Conservation (phyloP, 2,888 invertebrate genomes). For the Merodon equestris region DNA sequence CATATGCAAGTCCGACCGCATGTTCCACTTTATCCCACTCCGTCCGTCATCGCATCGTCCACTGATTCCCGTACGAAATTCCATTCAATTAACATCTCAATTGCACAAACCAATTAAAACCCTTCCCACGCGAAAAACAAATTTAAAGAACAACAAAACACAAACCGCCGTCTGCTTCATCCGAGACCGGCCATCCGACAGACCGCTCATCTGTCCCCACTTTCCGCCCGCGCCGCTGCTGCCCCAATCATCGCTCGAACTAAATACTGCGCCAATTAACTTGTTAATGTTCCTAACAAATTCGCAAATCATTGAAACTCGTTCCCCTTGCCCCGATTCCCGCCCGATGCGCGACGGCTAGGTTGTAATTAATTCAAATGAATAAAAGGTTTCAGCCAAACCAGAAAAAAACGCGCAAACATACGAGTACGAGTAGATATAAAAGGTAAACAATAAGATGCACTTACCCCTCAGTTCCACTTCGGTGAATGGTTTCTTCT, state of each 20-base stretch:
- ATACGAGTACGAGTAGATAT: too few species aligned
- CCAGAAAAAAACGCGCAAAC: too few species aligned
- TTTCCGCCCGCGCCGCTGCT: neutral
- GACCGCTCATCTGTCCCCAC: neutral
- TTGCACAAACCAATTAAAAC: constrained; percentile 51
- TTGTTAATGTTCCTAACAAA: constrained; percentile 41
- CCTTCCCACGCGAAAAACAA: constrained; percentile 6
- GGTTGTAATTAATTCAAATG: constrained; percentile 11
- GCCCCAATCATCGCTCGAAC: neutral
- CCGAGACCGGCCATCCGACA: too few species aligned
- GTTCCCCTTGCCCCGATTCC: neutral
- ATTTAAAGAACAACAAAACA: too few species aligned
- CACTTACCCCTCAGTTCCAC: constrained; percentile 78
- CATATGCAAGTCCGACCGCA: neutral
- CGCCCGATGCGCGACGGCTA: constrained; percentile 5
- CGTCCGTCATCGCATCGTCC: constrained; percentile 27
- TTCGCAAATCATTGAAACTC: constrained; percentile 26
- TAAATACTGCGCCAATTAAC: constrained; percentile 32
- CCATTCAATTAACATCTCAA: constrained; percentile 49
- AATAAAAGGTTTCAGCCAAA: constrained; percentile 13
- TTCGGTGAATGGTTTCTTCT: constrained; percentile 79
- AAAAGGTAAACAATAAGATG: neutral
- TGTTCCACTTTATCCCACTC: constrained; percentile 14
- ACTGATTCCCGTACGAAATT: constrained; percentile 40
- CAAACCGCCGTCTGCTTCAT: too few species aligned